Evolutionary conservation across 2,797 vertebrate species (phyloP).

Genomic region (Ctenopoma kingsleyae): DNA sequence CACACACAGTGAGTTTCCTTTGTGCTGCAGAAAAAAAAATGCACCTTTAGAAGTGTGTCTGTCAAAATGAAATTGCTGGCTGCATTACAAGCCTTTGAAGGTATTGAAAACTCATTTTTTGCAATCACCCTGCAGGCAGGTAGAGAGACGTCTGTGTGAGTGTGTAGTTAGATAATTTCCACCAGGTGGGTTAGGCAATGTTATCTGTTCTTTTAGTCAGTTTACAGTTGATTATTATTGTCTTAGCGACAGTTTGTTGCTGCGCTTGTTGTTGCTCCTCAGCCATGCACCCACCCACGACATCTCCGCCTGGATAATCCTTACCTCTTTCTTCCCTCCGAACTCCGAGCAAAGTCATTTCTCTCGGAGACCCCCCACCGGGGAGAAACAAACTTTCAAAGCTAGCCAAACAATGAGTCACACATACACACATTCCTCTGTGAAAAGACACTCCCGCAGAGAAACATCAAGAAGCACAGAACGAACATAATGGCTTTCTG

Average conservation of each 20-base stretch:
- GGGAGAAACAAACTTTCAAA: slow-evolving; percentile 75
- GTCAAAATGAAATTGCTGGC: slow-evolving; percentile 78
- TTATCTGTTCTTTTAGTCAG: slow-evolving; percentile 58
- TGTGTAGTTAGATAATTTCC: slow-evolving; percentile 25
- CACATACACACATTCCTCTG: slow-evolving; percentile 57
- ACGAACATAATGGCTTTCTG: slow-evolving; percentile 71
- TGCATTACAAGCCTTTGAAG: slow-evolving; percentile 79
- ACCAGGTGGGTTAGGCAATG: slow-evolving; percentile 43
- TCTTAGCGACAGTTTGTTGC: slow-evolving; percentile 55
- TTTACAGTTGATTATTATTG: slow-evolving; percentile 66
- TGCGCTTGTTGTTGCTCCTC: slow-evolving; percentile 37
- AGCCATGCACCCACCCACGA: slow-evolving; percentile 23
- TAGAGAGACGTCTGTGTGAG: slow-evolving; percentile 36
- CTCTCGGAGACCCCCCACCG: slow-evolving; percentile 49
- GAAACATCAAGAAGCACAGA: slow-evolving; percentile 65
- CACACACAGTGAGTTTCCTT: slow-evolving; percentile 45
- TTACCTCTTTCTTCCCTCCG: slow-evolving; percentile 66
- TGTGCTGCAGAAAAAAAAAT: slow-evolving; percentile 35
- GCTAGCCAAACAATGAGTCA: slow-evolving; percentile 76
- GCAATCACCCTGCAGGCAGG: slow-evolving; percentile 69
- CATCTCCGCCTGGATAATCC: slow-evolving; percentile 66
- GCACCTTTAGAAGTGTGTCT: slow-evolving; percentile 72
- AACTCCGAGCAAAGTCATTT: slow-evolving; percentile 69
- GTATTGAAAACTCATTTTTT: slow-evolving; percentile 76
- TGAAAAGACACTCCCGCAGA: slow-evolving; percentile 64